Evolutionary conservation across 2,797 vertebrate genomes (phyloP).

Genomic region (Chloroceryle amazona): DNA sequence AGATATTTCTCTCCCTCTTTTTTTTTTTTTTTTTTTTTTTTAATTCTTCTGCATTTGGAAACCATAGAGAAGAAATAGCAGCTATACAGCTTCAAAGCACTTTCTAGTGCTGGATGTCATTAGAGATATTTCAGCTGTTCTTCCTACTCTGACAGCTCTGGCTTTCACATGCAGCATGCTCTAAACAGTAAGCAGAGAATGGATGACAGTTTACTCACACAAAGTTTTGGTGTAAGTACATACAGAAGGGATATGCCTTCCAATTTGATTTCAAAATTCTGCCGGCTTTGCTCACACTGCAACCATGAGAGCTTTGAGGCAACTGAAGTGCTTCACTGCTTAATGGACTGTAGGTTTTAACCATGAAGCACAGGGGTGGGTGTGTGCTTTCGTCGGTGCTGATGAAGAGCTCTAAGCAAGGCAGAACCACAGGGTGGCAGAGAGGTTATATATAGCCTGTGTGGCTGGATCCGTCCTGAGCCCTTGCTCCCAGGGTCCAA

Average conservation of each 20-base stretch:
- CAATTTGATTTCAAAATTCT: not conserved
- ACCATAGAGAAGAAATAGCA: conserved; percentile 68
- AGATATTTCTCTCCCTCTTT: not conserved
- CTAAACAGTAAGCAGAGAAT: not conserved
- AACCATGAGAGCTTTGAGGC: not conserved
- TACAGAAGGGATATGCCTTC: not conserved
- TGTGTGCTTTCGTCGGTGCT: not conserved
- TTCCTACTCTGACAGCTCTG: not conserved
- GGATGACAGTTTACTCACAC: not conserved
- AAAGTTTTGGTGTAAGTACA: not conserved
- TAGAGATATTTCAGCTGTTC: conserved; percentile 55
- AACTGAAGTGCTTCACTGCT: not conserved
- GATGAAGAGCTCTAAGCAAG: not conserved
- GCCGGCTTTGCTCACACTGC: not conserved
- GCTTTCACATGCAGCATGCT: conserved; percentile 12
- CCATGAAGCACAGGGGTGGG: not conserved
- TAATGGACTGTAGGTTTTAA: not conserved
- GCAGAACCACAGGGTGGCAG: not conserved
- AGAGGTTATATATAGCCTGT: not conserved
- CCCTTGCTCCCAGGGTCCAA: not conserved
- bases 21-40: not conserved
- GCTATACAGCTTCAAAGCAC: conserved; percentile 72
- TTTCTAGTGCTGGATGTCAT: conserved; percentile 51
- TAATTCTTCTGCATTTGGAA: conserved; percentile 41
- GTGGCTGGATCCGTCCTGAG: not conserved